Evolutionary conservation across 2,888 invertebrate genomes (phyloP), one percentile per base, ranked within the genome.

Genomic region (Lasius fuliginosus): DNA sequence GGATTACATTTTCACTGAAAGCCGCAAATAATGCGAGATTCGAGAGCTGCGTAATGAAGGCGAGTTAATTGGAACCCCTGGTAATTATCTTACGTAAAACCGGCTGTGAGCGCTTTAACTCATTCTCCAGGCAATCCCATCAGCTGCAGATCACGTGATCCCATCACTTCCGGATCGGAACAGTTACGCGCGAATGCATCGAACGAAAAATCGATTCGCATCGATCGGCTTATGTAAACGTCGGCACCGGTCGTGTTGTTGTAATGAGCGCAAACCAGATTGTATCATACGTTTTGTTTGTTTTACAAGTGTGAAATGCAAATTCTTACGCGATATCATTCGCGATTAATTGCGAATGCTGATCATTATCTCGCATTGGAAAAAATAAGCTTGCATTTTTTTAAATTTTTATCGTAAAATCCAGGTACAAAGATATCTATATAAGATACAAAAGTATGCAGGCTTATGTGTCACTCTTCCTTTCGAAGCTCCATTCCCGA

Each of bases 31-130:
- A n/a, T 5, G n/a, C 12, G 18, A 56, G 46, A 42, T 67, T 67
- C 42, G 67, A 65, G 65, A 9, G 27, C 27, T 67, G 27, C 18
- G 12, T 67, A 40, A 49, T 36, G 15, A 67, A 67, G 27, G 40
- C 23, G 33, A 56, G 42, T 3, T 77, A 77, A 77, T 68, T 77
- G 40, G n/a, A 5, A n/a, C n/a, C 36, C 27, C n/a, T 8, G 9
- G 15, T 56, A 77, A 77, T 77, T 77, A 40, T 68, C 53, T 40
- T 77, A 77, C 77, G 77, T 77, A 77, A 68, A 77, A 68, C n/a
- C 30, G 11, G 18, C 42, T 4, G 18, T 65, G 36, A 27, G 53
- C 15, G 53, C 42, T 42, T 68, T 64, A 42, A 58, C 58, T 71
- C 36, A 18, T 62, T 81, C n/a, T 53, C 33, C 71, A 23, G 58